These are phyloP conservation scores for Astreopora myriophthalma DNA, from an alignment of 64 coral and sea anemone genomes.

Conservation along the genomic window DNA sequence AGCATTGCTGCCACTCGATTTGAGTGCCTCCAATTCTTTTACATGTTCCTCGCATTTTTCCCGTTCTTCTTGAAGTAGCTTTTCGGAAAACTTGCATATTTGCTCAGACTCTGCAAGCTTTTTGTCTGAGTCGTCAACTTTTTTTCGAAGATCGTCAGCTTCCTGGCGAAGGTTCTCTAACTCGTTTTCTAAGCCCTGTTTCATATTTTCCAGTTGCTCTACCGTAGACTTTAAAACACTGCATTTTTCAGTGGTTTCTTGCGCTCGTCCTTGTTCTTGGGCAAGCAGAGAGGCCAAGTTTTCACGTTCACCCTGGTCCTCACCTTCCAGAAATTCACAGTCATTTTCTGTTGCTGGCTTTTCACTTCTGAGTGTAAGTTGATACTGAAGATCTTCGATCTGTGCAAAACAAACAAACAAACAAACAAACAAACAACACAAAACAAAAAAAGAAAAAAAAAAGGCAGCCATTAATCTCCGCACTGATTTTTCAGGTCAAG, in stretches of 20 bases:
- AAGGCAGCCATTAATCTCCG: not conserved
- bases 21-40: not conserved
- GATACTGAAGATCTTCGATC: not conserved
- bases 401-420: not conserved
- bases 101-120: not conserved
- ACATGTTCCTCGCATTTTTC: slow-evolving; percentile 3
- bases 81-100: not conserved
- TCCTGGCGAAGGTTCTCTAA: not conserved
- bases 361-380: not conserved
- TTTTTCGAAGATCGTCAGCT: not conserved
- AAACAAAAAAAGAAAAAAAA: too few relatives aligned
- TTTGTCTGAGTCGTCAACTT: not conserved
- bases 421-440: too few relatives aligned
- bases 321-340: not conserved
- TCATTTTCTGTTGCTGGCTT: not conserved
- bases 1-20: not conserved
- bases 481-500: not conserved
- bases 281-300: not conserved
- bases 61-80: not conserved
- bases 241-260: not conserved
- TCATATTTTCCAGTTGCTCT: not conserved
- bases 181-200: not conserved
- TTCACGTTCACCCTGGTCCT: not conserved
- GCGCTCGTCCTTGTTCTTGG: not conserved
- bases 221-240: not conserved